These are phyloP conservation scores for Meda fulgida DNA, from an alignment of 2,797 vertebrate species.

Conservation along the genomic window DNA sequence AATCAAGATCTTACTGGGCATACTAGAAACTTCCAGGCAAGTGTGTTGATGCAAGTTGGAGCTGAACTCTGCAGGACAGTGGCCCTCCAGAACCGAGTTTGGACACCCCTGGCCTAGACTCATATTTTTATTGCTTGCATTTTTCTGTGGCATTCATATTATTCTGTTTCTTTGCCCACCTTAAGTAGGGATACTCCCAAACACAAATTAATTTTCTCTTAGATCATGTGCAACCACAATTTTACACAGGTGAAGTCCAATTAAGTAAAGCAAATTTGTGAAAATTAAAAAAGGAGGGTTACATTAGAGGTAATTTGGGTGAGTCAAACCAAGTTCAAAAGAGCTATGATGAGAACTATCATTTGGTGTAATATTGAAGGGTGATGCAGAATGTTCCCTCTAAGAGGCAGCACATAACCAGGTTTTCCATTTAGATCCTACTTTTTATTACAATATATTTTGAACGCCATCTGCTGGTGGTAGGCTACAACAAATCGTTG, in stretches of 20 bases:
- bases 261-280: neutral
- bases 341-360: neutral
- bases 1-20: too few relatives aligned
- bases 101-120: neutral
- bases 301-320: neutral
- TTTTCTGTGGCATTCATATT: conserved; percentile 5
- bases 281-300: neutral
- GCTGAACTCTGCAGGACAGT: too few relatives aligned
- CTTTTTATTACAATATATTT: neutral
- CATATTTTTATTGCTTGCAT: neutral
- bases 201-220: neutral
- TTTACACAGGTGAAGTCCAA: neutral
- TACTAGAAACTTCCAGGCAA: too few relatives aligned
- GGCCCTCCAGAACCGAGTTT: too few relatives aligned
- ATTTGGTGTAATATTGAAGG: neutral
- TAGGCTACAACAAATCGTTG: neutral
- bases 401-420: conserved; percentile 17
- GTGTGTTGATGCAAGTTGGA: too few relatives aligned
- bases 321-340: neutral
- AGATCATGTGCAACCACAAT: neutral
- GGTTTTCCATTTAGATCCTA: neutral
- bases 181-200: neutral
- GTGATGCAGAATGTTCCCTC: neutral
- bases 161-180: neutral
- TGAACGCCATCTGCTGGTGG: conserved; percentile 20